Evolutionary conservation across 2,113 vertebrate genomes (phyloP).

Genomic region (Tetrao urogallus): DNA sequence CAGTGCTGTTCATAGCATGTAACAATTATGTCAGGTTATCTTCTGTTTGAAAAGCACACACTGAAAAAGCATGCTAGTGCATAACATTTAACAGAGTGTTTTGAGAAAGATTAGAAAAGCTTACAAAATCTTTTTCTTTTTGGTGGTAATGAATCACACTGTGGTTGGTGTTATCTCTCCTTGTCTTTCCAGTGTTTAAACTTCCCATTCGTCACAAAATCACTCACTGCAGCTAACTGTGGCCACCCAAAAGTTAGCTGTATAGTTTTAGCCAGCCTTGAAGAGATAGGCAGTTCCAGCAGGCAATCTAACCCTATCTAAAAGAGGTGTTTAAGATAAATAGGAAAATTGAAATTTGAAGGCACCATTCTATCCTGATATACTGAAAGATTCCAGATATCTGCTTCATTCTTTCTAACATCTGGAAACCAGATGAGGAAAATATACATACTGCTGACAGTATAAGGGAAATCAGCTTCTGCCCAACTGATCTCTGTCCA

Average conservation of each 20-base stretch:
- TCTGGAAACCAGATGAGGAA: neutral
- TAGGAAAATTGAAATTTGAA: neutral
- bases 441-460: neutral
- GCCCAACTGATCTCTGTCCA: neutral
- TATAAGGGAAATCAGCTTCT: neutral
- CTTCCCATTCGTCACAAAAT: neutral
- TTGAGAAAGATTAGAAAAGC: neutral
- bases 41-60: neutral
- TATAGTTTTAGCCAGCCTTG: neutral
- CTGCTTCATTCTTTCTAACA: neutral
- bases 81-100: neutral
- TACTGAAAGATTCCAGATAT: neutral
- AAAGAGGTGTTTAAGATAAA: neutral
- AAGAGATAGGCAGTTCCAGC: neutral
- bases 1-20: accelerated
- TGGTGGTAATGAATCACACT: neutral
- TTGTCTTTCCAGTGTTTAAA: neutral
- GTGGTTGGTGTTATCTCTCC: neutral
- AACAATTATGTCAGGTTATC: neutral
- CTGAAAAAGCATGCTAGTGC: neutral
- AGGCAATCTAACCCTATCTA: neutral
- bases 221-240: neutral
- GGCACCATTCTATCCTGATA: neutral
- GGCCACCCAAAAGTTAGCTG: neutral
- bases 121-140: neutral